phyloP scores from a whole-genome alignment of 2,113 vertebrate genomes.

The Phrynosoma platyrhinos region DNA sequence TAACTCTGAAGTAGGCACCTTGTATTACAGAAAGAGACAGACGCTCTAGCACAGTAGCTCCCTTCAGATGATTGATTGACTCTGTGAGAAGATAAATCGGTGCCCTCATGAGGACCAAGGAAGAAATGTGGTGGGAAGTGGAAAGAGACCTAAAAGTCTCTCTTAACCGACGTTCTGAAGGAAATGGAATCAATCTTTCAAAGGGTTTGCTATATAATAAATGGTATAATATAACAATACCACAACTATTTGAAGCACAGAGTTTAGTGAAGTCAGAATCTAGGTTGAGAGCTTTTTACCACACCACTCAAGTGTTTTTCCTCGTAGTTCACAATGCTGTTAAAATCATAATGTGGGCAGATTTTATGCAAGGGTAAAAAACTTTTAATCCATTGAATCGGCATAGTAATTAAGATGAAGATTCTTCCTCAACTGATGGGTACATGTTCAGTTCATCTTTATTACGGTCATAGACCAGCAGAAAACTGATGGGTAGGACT shows the following conservation, averaged over 20 bases:
- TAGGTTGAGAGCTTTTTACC: background rate
- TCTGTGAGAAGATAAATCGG: background rate
- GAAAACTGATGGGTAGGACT: background rate
- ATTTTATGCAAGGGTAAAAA: background rate
- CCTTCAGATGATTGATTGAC: conserved; percentile 33
- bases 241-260: conserved; percentile 1
- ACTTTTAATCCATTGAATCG: conserved; percentile 7
- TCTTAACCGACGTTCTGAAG: background rate
- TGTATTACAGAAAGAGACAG: conserved; percentile 22
- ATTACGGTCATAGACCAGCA: too few species aligned
- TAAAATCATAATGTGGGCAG: background rate
- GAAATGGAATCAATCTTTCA: conserved; percentile 24
- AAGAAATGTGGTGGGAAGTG: conserved; percentile 9
- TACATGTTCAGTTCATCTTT: too few species aligned
- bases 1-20: background rate
- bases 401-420: conserved; percentile 5
- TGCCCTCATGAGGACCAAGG: background rate
- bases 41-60: background rate
- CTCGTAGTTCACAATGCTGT: background rate
- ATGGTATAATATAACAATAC: background rate
- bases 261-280: conserved; percentile 24
- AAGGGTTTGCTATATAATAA: background rate
- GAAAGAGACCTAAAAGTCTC: background rate
- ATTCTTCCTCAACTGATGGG: background rate
- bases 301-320: too few species aligned